Base-by-base conservation (phyloP, 2,113 vertebrate species). In the Ophiodon elongatus region DNA sequence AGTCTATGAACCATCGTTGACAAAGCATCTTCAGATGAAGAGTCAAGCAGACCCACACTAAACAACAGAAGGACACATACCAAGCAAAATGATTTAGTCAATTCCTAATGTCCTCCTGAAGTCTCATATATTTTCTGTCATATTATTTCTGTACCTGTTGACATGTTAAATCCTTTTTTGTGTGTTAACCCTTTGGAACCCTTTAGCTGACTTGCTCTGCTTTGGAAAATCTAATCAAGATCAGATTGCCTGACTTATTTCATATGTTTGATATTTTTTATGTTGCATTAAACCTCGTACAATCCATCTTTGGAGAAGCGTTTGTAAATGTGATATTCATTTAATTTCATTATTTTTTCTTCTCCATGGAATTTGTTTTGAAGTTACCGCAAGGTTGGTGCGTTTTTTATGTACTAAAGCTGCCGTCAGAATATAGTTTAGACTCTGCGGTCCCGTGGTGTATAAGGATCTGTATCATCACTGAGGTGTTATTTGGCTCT, bases 401-500 rank as follows among this genome's bases (percentile, higher is more conserved):
- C 8, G 31, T 4, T 5, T 31, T 39, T 39, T 25, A n/a, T 71
- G 52, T 13, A 21, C 47, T 39, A 17, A 63, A 80, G 19, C 19
- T 56, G 68, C 59, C 7, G n/a, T 54, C 33, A 33, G 43, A 47
- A 15, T 47, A 25, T 29, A 62, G 45, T 54, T 64, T 29, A 23
- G 31, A 43, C 43, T 39, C 0, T 80, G 47, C 47, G 43, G 45
- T 8, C 59, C 39, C 17, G 52, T 27, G 11, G 43, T 52, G 17
- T 37, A 15, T 60, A 17, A 17, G 25, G 27, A 41, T 19, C 9
- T 50, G 43, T 41, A 62, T 76, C 33, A 76, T 56, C 19, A 63
- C 21, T 41, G 13, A 43, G 43, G 64, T 76, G 73, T 70, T 54
- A 63, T 33, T 76, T 27, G 50, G 63, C 15, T 27, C n/a, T 8